Conservation (phyloP, 2,888 invertebrate genomes). For the Elysia crispata region DNA sequence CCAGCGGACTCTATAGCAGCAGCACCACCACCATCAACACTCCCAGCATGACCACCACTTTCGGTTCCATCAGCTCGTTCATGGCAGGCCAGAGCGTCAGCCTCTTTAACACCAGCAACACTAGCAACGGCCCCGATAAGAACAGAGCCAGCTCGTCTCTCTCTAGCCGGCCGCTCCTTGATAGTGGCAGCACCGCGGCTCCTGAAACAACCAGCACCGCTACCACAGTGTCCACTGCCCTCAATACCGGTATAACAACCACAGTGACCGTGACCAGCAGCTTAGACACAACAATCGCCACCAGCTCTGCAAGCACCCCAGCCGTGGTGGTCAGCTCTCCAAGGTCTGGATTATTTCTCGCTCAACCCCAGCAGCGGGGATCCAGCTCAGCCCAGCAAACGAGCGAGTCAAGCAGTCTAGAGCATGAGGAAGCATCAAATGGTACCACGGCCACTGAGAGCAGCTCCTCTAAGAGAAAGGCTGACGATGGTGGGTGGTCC, state of each 20-base stretch:
- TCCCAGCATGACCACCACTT: slow-evolving; percentile 16
- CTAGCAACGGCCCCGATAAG: slow-evolving; percentile 2
- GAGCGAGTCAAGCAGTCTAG: too few species aligned
- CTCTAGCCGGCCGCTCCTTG: slow-evolving; percentile 10
- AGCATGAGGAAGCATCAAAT: too few species aligned
- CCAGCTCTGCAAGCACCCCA: slow-evolving; percentile 1
- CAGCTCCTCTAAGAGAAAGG: neutral
- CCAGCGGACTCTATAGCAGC: neutral
- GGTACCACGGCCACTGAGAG: too few species aligned
- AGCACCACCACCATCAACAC: slow-evolving; percentile 15
- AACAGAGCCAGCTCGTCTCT: slow-evolving; percentile 13
- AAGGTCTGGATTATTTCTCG: neutral
- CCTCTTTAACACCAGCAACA: slow-evolving; percentile 12
- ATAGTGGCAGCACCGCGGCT: neutral
- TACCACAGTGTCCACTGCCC: neutral
- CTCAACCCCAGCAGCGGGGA: too few species aligned
- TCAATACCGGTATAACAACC: neutral
- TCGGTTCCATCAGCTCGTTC: slow-evolving; percentile 18
- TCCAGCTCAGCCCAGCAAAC: too few species aligned
- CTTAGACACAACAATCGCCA: neutral
- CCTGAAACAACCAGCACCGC: neutral
- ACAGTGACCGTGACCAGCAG: neutral
- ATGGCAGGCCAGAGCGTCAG: neutral
- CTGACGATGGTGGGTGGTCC: neutral
- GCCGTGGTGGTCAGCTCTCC: neutral